phyloP scores from a whole-genome alignment of 2,113 vertebrate species.

The Hippocampus abdominalis region DNA sequence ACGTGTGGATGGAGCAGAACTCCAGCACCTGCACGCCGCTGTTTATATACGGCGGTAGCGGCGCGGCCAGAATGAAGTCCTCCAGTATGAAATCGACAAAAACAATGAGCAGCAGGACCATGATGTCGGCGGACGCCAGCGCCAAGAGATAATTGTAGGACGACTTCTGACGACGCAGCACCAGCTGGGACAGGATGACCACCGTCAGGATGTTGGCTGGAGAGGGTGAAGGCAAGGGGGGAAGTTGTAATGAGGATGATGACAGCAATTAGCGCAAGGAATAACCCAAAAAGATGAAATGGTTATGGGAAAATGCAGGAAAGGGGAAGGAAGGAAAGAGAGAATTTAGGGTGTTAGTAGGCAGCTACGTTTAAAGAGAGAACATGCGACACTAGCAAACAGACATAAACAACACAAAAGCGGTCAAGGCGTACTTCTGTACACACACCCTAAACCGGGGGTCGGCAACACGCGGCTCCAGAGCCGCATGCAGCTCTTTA shows the following conservation, averaged over 20 bases:
- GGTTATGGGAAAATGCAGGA: constrained; percentile 21
- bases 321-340: constrained; percentile 35
- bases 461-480: too few relatives aligned
- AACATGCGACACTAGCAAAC: neutral
- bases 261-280: neutral
- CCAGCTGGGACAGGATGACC: constrained; percentile 93
- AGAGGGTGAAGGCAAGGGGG: constrained; percentile 5
- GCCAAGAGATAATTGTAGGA: constrained; percentile 97
- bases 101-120: constrained; percentile 92
- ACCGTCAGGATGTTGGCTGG: constrained; percentile 95
- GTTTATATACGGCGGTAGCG: constrained; percentile 82
- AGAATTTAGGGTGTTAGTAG: constrained; percentile 39
- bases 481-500: too few relatives aligned
- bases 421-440: too few relatives aligned
- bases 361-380: constrained; percentile 8
- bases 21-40: constrained; percentile 89
- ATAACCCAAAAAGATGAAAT: constrained; percentile 12
- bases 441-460: too few relatives aligned
- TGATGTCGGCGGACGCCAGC: constrained; percentile 91
- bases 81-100: constrained; percentile 95
- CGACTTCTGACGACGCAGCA: constrained; percentile 93
- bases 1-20: constrained; percentile 96
- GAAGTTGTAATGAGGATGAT: constrained; percentile 10
- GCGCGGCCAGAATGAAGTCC: constrained; percentile 85
- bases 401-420: neutral